Evolutionary conservation across 2,113 vertebrate genomes (phyloP).

Genomic region (Oreotrochilus melanogaster): DNA sequence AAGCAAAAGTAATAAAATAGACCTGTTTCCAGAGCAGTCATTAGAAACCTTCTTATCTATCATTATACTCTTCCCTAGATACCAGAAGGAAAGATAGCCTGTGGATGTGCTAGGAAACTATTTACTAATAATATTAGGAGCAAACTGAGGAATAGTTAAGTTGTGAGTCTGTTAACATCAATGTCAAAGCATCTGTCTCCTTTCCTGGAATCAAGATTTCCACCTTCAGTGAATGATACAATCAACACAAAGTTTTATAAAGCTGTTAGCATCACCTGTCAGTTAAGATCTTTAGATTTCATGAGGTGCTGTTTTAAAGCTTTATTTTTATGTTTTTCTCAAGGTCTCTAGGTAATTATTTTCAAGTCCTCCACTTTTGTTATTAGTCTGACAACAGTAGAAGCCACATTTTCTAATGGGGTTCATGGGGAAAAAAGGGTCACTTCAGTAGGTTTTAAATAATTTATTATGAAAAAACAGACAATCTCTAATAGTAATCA

Average conservation of each 20-base stretch:
- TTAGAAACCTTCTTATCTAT: slow-evolving; percentile 4
- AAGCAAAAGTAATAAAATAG: neutral
- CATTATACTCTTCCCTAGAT: neutral
- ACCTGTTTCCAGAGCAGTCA: neutral
- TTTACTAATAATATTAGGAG: neutral
- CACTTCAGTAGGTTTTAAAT: neutral
- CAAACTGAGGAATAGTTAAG: neutral
- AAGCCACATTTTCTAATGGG: neutral
- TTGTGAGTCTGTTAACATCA: neutral
- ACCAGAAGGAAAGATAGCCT: neutral
- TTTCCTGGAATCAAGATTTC: neutral
- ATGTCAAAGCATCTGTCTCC: neutral
- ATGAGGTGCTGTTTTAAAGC: neutral
- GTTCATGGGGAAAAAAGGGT: neutral
- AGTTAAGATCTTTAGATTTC: neutral
- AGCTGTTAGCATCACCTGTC: neutral
- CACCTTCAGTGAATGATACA: neutral
- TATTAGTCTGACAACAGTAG: neutral
- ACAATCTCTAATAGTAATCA: neutral
- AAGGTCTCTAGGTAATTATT: neutral
- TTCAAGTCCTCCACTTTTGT: neutral
- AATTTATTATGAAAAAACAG: neutral
- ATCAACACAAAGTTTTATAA: neutral
- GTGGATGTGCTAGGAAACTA: neutral
- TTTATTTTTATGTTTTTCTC: neutral